phyloP scores from a whole-genome alignment of 2,888 invertebrate genomes.

The Drosophila atroscutellata region DNA sequence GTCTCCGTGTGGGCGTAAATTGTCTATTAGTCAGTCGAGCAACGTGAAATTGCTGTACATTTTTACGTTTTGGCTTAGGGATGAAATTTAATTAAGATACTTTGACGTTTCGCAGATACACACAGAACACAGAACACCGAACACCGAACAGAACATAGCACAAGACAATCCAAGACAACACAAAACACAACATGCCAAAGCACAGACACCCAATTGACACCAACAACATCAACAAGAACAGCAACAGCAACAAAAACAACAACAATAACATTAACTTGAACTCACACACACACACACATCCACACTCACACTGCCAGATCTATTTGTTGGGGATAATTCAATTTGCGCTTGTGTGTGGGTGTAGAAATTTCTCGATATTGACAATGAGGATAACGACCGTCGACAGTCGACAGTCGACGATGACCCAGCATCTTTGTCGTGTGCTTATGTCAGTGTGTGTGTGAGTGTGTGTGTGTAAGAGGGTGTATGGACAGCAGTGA shows the following conservation, averaged over 20 bases:
- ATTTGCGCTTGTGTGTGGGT: conserved; percentile 51
- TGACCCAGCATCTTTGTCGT: conserved; percentile 65
- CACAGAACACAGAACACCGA: conserved; percentile 43
- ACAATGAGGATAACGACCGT: conserved; percentile 64
- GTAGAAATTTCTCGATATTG: conserved; percentile 59
- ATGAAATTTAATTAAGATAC: conserved; percentile 83
- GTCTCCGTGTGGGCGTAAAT: conserved; percentile 70
- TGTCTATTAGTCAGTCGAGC: conserved; percentile 79
- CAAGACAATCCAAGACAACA: conserved; percentile 55
- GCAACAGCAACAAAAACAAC: conserved; percentile 16
- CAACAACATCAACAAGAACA: conserved; percentile 46
- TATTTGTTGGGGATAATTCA: conserved; percentile 70
- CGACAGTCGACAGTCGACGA: conserved; percentile 45
- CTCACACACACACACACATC: conserved; percentile 6
- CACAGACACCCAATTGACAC: conserved; percentile 66
- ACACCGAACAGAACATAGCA: conserved; percentile 16
- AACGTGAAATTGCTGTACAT: conserved; percentile 78
- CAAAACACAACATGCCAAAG: conserved; percentile 56
- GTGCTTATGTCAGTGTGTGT: conserved; percentile 13
- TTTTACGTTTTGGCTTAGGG: conserved; percentile 78
- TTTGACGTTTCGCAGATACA: conserved; percentile 80
- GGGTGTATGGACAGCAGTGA: conserved; percentile 15
- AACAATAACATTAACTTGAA: neutral
- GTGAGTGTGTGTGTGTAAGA: conserved; percentile 1
- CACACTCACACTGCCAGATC: conserved; percentile 32